Base-by-base conservation (phyloP, 2,888 invertebrate genomes). In the Hypercompe scribonia region DNA sequence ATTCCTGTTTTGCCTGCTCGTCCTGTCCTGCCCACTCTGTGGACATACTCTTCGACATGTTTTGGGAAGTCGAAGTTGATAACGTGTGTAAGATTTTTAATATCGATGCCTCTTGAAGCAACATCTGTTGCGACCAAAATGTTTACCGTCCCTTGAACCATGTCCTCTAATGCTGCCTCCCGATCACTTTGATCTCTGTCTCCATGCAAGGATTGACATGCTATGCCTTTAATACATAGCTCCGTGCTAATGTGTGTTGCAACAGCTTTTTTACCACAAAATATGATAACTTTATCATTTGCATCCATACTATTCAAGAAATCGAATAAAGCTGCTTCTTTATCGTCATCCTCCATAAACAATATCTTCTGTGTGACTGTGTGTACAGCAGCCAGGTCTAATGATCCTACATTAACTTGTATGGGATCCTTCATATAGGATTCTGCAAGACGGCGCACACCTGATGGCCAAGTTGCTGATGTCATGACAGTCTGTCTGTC, bases 401-500 rank as follows among this genome's bases (percentile, higher is more conserved):
- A 96, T 68, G 97, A 97, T 0, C 99, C 99, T 36, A 99, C 98
- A 90, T 97, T 98, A 0, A 99, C 97, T 93, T 99, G 98, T 70
- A 99, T 96, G 0, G 99, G 99, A 90, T 99, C 97, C 72, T 96
- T 97, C 97, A 99, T 98, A 89, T 99, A 99, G 2, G 97, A 97
- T 79, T 97, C 96, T 0, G 99, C 99, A 64, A 99, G 94, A 31
- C 98, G 96, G 28, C 99, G 96, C 1, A 99, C 99, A 64, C 97
- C 98, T 71, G 96, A 94, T 0, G 99, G 99, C 99, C 99, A 99
- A 0, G 99, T 99, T 24, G 99, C 99, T 89, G 98, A 98, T 0
- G 99, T 99, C 99, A 99, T 99, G 0, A 99, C 97, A n/a, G 99
- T 99, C 90, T 99, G 99, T 71, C 99, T 94, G 88, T 98, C 98